Percentiles rank a stretch among this genome's conserved stretches.
Evolutionary conservation across 2,113 vertebrate genomes (phyloP).

Genomic region (Microtus ochrogaster): DNA sequence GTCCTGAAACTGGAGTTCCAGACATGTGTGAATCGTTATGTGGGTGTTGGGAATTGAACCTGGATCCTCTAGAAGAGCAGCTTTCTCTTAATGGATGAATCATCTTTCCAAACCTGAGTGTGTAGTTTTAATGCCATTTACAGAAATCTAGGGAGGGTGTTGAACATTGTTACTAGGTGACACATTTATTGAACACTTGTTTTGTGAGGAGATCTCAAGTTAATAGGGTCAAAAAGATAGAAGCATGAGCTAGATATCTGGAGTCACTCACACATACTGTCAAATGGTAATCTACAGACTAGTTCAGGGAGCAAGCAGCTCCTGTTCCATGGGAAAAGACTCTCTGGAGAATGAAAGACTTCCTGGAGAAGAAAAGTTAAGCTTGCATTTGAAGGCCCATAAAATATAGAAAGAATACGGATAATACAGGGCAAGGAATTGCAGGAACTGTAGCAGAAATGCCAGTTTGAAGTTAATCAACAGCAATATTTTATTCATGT

Average conservation of each 20-base stretch:
- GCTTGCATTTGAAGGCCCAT: neutral
- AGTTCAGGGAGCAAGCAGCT: neutral
- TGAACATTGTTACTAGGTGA: neutral
- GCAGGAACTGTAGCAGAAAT: neutral
- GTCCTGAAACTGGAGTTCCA: neutral
- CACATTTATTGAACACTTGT: neutral
- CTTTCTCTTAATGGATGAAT: neutral
- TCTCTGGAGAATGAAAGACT: neutral
- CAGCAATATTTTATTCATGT: neutral
- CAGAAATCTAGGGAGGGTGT: neutral
- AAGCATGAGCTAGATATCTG: neutral
- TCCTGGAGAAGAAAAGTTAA: neutral
- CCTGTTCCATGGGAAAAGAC: neutral
- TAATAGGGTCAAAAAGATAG: slow-evolving; percentile 3
- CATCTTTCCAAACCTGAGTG: neutral
- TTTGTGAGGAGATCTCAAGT: neutral
- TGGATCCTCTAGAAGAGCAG: neutral
- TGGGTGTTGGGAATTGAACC: neutral
- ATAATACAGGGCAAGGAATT: neutral
- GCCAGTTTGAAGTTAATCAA: neutral
- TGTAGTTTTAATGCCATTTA: slow-evolving; percentile 34
- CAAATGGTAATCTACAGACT: neutral
- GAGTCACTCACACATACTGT: neutral
- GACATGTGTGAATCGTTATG: neutral
- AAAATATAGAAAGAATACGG: neutral